Evolutionary conservation across 92 coral and sea anemone species (phyloP).

Genomic region (Epizoanthus scotinus): DNA sequence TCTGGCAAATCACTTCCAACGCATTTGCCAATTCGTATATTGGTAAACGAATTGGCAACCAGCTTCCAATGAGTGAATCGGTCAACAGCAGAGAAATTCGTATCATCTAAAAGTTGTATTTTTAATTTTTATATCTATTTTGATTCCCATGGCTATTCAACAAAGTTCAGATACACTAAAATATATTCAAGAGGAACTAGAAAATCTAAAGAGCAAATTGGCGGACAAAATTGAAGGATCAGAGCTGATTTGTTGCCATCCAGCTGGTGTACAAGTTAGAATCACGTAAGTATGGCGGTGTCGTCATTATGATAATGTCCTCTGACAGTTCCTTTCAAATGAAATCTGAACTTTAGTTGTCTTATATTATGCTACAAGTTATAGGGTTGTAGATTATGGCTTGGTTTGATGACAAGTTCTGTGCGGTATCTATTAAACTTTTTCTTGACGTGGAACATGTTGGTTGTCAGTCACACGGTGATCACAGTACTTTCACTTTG

Average conservation of each 20-base stretch:
- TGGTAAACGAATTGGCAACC: too few species aligned
- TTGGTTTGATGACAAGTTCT: too few species aligned
- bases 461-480: too few species aligned
- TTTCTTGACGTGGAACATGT: too few species aligned
- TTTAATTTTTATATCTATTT: neutral
- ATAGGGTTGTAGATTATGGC: too few species aligned
- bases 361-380: neutral
- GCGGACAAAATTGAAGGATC: constrained; percentile 74
- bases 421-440: too few species aligned
- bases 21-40: too few species aligned
- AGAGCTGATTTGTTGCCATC: constrained; percentile 82
- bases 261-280: constrained; percentile 79
- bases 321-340: constrained; percentile 1
- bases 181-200: constrained; percentile 74
- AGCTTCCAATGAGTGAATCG: too few species aligned
- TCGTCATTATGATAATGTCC: too few species aligned
- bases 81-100: neutral
- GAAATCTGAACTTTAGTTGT: neutral
- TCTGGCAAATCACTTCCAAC: too few species aligned
- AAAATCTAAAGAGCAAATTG: constrained; percentile 61
- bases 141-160: constrained; percentile 54
- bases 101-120: neutral
- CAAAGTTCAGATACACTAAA: constrained; percentile 52
- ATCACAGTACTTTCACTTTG: too few species aligned
- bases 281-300: constrained; percentile 69